Evolutionary conservation across 2,113 vertebrate species (phyloP).

Genomic region (Sphaerodactylus townsendi): DNA sequence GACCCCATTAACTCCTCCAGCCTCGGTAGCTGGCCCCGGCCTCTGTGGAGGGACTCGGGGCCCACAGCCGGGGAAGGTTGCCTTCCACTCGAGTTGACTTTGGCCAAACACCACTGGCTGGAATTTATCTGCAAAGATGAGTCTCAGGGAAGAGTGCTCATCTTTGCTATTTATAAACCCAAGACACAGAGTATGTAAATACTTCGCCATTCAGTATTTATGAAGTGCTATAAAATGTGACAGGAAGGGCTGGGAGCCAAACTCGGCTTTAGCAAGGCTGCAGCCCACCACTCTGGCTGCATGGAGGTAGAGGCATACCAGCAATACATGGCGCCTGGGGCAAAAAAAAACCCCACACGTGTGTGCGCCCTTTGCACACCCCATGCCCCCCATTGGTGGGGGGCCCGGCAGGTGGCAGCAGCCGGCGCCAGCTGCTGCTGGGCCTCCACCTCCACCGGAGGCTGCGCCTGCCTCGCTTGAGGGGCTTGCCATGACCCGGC

Average conservation of each 20-base stretch:
- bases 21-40: neutral
- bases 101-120: neutral
- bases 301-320: too few species aligned
- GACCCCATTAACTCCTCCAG: neutral
- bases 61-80: neutral
- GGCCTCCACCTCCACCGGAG: too few species aligned
- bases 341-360: too few species aligned
- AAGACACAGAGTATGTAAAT: neutral
- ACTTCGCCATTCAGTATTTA: neutral
- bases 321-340: too few species aligned
- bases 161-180: neutral
- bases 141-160: rapidly evolving
- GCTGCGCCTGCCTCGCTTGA: too few species aligned
- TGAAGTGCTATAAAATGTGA: rapidly evolving
- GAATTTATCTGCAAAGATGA: neutral
- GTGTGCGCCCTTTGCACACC: too few species aligned
- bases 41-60: neutral
- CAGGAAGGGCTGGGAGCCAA: neutral
- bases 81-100: neutral
- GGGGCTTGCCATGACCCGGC: too few species aligned
- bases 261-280: rapidly evolving
- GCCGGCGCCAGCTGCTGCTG: too few species aligned
- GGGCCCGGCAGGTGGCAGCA: too few species aligned
- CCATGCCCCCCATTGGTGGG: too few species aligned
- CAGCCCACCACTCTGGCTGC: neutral